Base-by-base conservation (phyloP, 2,113 vertebrate species). In the Scomber colias region DNA sequence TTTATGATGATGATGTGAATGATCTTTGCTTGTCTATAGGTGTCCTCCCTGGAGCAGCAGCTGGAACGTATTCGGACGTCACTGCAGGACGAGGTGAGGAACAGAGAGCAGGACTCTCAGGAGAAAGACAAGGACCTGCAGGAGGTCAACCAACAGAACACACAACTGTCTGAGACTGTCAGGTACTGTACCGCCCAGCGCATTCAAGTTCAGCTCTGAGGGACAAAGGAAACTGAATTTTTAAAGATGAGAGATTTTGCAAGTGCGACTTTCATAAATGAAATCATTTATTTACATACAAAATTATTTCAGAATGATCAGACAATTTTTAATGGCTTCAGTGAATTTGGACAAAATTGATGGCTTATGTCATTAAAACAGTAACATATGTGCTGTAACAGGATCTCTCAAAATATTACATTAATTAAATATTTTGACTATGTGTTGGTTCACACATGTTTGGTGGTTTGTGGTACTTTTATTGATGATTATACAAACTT, bases 41-140 rank as follows among this genome's bases (percentile, higher is more conserved):
- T 99, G 56, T 97, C 96, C 14, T 87, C 67, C 81, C 84, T 99
- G 90, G 97, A 98, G 90, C 95, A 96, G 89, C 94, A 97, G 69
- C 93, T 97, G 92, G 96, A 97, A 84, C 96, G 93, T 73, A 94
- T 96, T 80, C 95, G 90, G 56, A 83, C 89, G 3, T 81, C 78
- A 77, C 92, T 95, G 55, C 93, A 94, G 84, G 93, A 94, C 51
- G 94, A 96, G 64, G 50, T 96, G 44, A 94, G 93, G 85, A 96
- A 76, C 75, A 91, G 87, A 80, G 93, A 95, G 77, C 92, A 93
- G 81, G 95, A 95, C 8, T 81, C 91, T 30, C 14, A 70, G 81
- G 71, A 90, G 71, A 93, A 92, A 74, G 91, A 81, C 50, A 90
- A 87, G 82, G 94, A 94, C 63, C 92, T 86, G 85, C 93, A 91